Conservation (phyloP, 2,113 vertebrate species). For the Paramisgurnus dabryanus region DNA sequence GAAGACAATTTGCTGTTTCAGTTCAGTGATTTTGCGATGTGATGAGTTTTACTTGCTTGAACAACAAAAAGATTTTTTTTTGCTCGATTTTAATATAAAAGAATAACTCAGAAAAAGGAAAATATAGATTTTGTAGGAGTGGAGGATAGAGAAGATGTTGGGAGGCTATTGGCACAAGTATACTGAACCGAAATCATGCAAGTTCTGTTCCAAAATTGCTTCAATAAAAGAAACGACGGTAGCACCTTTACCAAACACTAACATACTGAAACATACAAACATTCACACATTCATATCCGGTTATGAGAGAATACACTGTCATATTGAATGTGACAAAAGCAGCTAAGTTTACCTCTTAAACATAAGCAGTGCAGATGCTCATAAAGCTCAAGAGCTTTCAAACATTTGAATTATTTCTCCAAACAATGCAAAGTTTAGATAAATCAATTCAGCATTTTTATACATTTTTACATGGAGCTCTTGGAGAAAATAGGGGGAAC, state of each 20-base stretch:
- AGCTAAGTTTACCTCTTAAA: not conserved
- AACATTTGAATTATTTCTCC: too few relatives aligned
- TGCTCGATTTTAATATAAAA: conserved; percentile 61
- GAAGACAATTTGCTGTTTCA: conserved; percentile 56
- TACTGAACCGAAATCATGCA: conserved; percentile 42
- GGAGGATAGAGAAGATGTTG: conserved; percentile 17
- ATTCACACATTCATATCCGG: not conserved
- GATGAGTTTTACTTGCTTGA: conserved; percentile 56
- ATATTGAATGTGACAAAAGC: conserved; percentile 23
- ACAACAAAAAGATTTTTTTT: conserved; percentile 51
- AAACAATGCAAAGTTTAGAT: too few relatives aligned
- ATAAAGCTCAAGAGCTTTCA: too few relatives aligned
- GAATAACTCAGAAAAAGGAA: conserved; percentile 30
- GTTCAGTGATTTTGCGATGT: conserved; percentile 54
- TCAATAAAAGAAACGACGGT: not conserved
- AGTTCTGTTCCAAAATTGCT: conserved; percentile 12
- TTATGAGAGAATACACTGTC: conserved; percentile 22
- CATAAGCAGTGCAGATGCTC: too few relatives aligned
- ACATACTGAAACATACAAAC: conserved; percentile 17
- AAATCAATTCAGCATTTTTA: too few relatives aligned
- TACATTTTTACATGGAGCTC: too few relatives aligned
- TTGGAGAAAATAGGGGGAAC: too few relatives aligned
- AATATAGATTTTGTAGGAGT: conserved; percentile 46
- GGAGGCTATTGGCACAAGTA: conserved; percentile 2
- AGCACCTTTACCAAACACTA: conserved; percentile 21